Evolutionary conservation across 2,888 invertebrate species (phyloP), one percentile per base, ranked within the genome.

Genomic region (Eurytoma adleriae): DNA sequence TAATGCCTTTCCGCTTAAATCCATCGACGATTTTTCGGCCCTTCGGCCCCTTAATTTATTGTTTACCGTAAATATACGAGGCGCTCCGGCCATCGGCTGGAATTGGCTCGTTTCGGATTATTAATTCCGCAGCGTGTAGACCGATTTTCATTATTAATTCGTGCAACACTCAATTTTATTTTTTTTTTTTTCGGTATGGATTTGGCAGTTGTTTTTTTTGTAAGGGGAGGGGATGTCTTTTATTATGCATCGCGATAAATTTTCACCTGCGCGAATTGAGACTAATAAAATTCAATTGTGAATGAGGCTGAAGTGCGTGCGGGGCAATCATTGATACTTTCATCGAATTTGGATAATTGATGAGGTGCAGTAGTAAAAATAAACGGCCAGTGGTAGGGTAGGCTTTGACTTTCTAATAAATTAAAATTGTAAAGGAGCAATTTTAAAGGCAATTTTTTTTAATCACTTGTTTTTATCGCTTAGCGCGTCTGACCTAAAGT

Each of bases 1-100:
- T 82, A 82, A 82, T 79, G 82, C 54, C 82, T 79, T 77, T 79
- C 48, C 79, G 73, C 77, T 82, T 79, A 77, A 75, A 77, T 82
- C 30, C 67, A 72, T 72, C 52, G 71, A n/a, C 78, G 79, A 82
- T 82, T 82, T 82, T 77, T 82, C 82, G 77, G n/a, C 54, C 72
- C 54, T 68, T 71, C 3, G 30, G 10, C 62, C 40, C 40, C 62
- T 74, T 80, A 78, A 82, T 82, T 82, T 80, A 82, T 82, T 78
- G 75, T 80, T 82, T 82, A 79, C 74, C 14, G 70, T 78, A 73
- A 76, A 72, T 71, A 72, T 24, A n/a, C n/a, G 40, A 66, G 52
- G 40, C 48, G 16, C 56, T n/a, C 2, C 48, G n/a, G 0, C 54
- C 24, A 18, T 4, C 57, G 66, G 10, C n/a, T 20, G 61, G 27